Evolutionary conservation across 2,888 invertebrate genomes (phyloP).

Genomic region (Coelinius sp.): DNA sequence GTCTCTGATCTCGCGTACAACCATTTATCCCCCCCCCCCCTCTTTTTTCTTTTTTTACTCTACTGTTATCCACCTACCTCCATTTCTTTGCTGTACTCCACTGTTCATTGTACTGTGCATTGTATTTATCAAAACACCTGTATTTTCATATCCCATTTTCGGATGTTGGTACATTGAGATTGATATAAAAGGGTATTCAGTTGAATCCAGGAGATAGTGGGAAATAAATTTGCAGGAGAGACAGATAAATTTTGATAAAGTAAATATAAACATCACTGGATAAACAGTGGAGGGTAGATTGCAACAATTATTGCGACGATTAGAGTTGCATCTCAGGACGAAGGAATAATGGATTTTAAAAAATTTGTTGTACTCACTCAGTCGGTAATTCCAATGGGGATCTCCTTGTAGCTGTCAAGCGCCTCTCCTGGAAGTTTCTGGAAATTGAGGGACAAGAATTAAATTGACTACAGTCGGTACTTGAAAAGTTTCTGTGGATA

Average conservation of each 20-base stretch:
- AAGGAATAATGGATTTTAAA: neutral
- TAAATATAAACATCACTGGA: neutral
- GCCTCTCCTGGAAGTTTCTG: neutral
- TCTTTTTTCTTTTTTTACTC: constrained; percentile 5
- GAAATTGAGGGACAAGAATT: neutral
- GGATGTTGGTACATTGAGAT: neutral
- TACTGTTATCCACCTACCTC: constrained; percentile 18
- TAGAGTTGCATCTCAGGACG: neutral
- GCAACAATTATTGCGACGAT: neutral
- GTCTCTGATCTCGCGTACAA: constrained; percentile 33
- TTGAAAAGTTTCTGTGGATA: no score
- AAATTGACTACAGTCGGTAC: no score
- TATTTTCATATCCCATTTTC: neutral
- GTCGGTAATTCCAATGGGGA: neutral
- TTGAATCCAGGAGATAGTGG: neutral
- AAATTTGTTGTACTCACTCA: neutral
- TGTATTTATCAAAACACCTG: neutral
- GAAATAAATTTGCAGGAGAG: neutral
- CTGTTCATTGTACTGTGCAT: constrained; percentile 20
- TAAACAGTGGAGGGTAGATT: neutral
- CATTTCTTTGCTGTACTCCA: neutral
- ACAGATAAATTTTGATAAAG: neutral
- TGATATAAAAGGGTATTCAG: neutral
- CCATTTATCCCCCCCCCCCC: constrained; percentile 36
- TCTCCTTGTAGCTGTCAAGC: neutral